A percentile compares a stretch with the other conserved stretches of the same genome.
Evolutionary conservation across 2,888 invertebrate genomes (phyloP).

Genomic region (Tenthredo distinguenda): DNA sequence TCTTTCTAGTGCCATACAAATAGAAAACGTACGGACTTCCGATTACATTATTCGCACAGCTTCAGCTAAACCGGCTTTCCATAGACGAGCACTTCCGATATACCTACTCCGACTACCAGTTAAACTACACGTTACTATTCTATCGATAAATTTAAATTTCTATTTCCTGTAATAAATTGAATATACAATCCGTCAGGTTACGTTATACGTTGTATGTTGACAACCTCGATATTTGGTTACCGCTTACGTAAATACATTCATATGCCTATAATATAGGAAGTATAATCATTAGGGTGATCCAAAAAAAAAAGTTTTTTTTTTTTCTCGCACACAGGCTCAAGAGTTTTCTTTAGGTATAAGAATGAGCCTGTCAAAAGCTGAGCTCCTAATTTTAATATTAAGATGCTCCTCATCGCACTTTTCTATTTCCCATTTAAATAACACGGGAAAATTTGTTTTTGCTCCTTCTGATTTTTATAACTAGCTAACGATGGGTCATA

Average conservation of each 20-base stretch:
- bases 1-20: not conserved
- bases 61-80: not conserved
- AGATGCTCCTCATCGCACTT: no score
- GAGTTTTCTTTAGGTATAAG: no score
- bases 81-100: conserved; percentile 3
- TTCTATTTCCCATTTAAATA: no score
- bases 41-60: conserved; percentile 9
- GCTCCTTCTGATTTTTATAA: no score
- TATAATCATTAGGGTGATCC: no score
- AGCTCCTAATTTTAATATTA: no score
- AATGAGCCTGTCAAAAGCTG: no score
- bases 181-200: not conserved
- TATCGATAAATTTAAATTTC: not conserved
- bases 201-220: not conserved
- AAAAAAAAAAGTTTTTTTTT: no score
- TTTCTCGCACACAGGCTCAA: no score
- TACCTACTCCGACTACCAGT: not conserved
- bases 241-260: not conserved
- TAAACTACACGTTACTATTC: not conserved
- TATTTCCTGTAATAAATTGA: not conserved
- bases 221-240: not conserved
- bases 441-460: no score
- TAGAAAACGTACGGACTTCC: not conserved
- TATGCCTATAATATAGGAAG: not conserved
- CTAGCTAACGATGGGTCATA: no score